Evolutionary conservation across 2,797 vertebrate species (phyloP).

Genomic region (Streptopelia turtur): DNA sequence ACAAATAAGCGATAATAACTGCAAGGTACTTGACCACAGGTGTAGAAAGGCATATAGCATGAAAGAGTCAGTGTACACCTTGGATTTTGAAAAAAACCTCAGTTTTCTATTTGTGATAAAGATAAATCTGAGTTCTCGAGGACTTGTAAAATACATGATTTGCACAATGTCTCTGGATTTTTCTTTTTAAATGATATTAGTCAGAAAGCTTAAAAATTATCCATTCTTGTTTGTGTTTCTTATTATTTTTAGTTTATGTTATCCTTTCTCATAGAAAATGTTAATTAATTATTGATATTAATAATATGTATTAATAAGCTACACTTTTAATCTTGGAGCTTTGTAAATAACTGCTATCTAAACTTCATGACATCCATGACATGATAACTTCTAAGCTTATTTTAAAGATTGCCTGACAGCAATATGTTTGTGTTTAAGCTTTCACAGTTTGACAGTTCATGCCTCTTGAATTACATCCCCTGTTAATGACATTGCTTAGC

Average conservation of each 20-base stretch:
- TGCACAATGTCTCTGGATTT: neutral
- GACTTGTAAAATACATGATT: slow-evolving; percentile 58
- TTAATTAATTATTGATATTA: neutral
- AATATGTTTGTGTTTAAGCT: neutral
- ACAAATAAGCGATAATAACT: slow-evolving; percentile 94
- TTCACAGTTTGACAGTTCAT: neutral
- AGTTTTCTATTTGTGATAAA: slow-evolving; percentile 60
- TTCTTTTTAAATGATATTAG: slow-evolving; percentile 23
- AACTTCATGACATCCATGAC: neutral
- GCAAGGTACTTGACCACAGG: slow-evolving; percentile 93
- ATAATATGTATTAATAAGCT: neutral
- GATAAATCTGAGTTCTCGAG: slow-evolving; percentile 21
- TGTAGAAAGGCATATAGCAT: slow-evolving; percentile 86
- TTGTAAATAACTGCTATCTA: neutral
- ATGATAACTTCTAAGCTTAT: neutral
- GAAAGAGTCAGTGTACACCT: slow-evolving; percentile 84
- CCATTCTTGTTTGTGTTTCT: neutral
- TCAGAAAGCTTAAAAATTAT: slow-evolving; percentile 49
- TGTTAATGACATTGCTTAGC: neutral
- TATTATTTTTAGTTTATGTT: neutral
- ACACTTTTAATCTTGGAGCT: neutral
- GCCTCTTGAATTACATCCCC: neutral
- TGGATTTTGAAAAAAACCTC: slow-evolving; percentile 70
- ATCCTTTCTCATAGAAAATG: neutral
- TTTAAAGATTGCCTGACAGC: neutral